phyloP scores from a whole-genome alignment of 2,888 invertebrate species.

The Ommatoiulus sabulosus region DNA sequence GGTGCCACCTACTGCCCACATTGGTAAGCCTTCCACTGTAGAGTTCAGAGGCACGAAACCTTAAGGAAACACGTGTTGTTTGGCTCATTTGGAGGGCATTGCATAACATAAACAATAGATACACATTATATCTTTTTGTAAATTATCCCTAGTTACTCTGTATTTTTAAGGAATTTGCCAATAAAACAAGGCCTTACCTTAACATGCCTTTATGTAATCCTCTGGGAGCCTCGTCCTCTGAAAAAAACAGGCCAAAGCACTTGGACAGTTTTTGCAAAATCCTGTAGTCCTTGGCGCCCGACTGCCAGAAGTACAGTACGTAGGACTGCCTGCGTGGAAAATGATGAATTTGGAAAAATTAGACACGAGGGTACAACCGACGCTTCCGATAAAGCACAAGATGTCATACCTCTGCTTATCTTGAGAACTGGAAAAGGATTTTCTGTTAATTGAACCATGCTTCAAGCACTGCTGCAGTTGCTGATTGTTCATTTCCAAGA shows the following conservation, averaged over 20 bases:
- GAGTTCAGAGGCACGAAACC: not conserved
- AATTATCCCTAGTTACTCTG: not conserved
- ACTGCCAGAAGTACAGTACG: conserved; percentile 56
- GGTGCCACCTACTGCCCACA: not conserved
- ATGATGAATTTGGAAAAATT: not conserved
- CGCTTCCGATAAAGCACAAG: not conserved
- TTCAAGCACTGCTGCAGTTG: conserved; percentile 45
- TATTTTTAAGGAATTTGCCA: not conserved
- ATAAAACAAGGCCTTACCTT: conserved; percentile 44
- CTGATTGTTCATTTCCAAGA: conserved; percentile 55
- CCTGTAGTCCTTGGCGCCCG: conserved; percentile 20
- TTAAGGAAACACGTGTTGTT: not conserved
- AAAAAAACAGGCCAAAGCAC: conserved; percentile 56
- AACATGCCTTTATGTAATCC: conserved; percentile 58
- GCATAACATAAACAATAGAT: not conserved
- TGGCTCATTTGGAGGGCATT: not conserved
- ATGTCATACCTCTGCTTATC: conserved; percentile 20
- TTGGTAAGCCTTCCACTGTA: not conserved
- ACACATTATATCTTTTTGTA: no score
- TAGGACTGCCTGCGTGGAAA: conserved; percentile 48
- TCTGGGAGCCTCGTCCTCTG: conserved; percentile 39
- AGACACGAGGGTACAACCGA: not conserved
- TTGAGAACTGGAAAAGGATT: not conserved
- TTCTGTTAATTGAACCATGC: conserved; percentile 17
- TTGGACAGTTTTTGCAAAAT: conserved; percentile 52